Evolutionary conservation across 2,888 invertebrate genomes (phyloP).

Genomic region (Troides oblongomaculatus): DNA sequence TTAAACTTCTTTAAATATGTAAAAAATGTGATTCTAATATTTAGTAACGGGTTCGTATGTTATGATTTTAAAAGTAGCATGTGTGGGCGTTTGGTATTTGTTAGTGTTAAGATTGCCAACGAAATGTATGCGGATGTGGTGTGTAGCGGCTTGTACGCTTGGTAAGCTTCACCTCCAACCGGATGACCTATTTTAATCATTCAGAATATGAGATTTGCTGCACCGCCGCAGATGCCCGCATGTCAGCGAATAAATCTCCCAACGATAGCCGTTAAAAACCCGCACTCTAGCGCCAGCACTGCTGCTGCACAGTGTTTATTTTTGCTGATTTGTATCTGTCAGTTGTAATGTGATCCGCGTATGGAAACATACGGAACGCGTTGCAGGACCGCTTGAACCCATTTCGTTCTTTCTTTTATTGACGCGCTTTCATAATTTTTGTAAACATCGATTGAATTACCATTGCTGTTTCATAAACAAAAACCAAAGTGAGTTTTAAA

Average conservation of each 20-base stretch:
- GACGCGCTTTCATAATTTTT: conserved; percentile 36
- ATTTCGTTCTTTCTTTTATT: conserved; percentile 33
- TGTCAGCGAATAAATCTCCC: conserved; percentile 26
- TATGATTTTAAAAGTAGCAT: conserved; percentile 29
- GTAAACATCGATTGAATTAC: conserved; percentile 44
- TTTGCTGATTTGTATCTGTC: conserved; percentile 17
- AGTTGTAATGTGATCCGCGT: conserved; percentile 17
- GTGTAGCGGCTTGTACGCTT: conserved; percentile 37
- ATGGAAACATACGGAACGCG: conserved; percentile 32
- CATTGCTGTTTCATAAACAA: conserved; percentile 48
- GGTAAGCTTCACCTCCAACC: conserved; percentile 45
- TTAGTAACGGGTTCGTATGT: conserved; percentile 29
- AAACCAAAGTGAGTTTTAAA: conserved; percentile 50
- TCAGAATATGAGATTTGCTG: conserved; percentile 46
- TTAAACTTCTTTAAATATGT: conserved; percentile 8
- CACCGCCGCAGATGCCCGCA: conserved; percentile 34
- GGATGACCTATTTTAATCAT: conserved; percentile 55
- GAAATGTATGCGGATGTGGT: conserved; percentile 44
- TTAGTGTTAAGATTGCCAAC: conserved; percentile 39
- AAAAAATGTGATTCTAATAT: conserved; percentile 6
- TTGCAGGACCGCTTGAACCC: conserved; percentile 45
- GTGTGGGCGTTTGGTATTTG: conserved; percentile 35
- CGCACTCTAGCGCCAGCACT: conserved; percentile 46
- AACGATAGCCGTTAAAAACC: conserved; percentile 42
- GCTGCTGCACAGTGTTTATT: conserved; percentile 20